Conservation (phyloP, 2,888 invertebrate genomes). For the Epistrophella euchroma region DNA sequence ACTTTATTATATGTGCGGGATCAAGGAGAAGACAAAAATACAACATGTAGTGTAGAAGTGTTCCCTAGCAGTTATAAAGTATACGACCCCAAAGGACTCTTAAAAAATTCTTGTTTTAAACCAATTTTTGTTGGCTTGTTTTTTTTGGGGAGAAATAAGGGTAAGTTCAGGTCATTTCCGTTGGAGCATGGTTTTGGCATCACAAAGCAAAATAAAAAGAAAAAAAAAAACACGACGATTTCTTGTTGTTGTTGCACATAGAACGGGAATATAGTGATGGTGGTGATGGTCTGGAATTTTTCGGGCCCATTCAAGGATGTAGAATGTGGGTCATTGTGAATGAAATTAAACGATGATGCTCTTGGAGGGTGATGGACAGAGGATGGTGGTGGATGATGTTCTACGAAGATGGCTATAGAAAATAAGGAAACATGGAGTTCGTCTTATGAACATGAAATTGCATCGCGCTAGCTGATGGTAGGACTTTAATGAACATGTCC, state of each 20-base stretch:
- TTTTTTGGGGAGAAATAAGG: constrained; percentile 24
- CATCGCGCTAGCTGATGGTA: constrained; percentile 11
- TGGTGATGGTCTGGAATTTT: constrained; percentile 28
- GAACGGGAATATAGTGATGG: neutral
- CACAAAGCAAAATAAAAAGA: neutral
- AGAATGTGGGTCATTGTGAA: constrained; percentile 59
- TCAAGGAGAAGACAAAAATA: neutral
- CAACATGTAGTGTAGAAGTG: neutral
- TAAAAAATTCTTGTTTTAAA: constrained; percentile 32
- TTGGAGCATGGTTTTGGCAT: constrained; percentile 45
- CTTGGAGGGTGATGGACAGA: constrained; percentile 12
- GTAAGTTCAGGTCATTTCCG: constrained; percentile 58
- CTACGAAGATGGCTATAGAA: constrained; percentile 6
- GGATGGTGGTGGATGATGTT: constrained; percentile 22
- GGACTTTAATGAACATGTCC: constrained; percentile 38
- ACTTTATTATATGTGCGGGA: neutral
- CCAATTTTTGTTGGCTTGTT: constrained; percentile 6
- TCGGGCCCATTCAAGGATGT: constrained; percentile 43
- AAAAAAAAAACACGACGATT: neutral
- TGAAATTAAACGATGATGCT: constrained; percentile 54
- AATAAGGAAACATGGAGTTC: constrained; percentile 4
- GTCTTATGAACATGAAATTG: constrained; percentile 24
- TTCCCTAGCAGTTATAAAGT: constrained; percentile 44
- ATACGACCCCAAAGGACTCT: constrained; percentile 55
- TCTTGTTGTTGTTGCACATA: constrained; percentile 10